Conservation (phyloP, 2,113 vertebrate genomes). For the Fregetta grallaria region DNA sequence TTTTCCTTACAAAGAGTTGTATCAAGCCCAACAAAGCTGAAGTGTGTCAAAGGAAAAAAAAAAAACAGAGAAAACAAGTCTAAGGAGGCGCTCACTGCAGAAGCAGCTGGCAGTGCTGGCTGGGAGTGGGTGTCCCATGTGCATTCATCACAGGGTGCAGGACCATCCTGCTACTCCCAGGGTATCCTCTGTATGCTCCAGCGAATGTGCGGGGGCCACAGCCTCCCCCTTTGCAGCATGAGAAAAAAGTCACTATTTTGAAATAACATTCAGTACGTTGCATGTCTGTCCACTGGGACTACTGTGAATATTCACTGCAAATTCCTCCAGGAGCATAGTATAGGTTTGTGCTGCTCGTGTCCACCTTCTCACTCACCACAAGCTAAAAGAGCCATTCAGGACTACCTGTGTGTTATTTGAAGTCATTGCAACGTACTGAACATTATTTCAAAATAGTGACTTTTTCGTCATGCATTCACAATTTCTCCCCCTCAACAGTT, state of each 20-base stretch:
- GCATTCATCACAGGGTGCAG: background rate
- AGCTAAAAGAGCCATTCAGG: background rate
- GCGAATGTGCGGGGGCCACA: background rate
- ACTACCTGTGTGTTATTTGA: background rate
- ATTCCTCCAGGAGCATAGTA: background rate
- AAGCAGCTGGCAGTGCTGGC: background rate
- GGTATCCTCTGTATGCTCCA: background rate
- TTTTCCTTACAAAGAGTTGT: background rate
- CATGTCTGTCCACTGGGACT: background rate
- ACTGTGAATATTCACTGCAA: background rate
- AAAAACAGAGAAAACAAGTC: background rate
- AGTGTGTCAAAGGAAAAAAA: background rate
- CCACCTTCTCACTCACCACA: background rate
- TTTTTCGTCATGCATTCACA: background rate
- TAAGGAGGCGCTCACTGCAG: background rate
- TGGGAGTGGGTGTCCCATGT: background rate
- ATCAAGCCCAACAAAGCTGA: background rate
- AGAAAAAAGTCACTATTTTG: background rate
- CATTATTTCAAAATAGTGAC: background rate
- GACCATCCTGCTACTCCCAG: background rate
- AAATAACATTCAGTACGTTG: background rate
- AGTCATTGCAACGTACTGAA: background rate
- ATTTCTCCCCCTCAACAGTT: background rate
- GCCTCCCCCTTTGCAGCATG: background rate
- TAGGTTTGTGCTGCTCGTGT: background rate